Evolutionary conservation across 2,888 invertebrate species (phyloP).

Genomic region (Hyposoter didymator): DNA sequence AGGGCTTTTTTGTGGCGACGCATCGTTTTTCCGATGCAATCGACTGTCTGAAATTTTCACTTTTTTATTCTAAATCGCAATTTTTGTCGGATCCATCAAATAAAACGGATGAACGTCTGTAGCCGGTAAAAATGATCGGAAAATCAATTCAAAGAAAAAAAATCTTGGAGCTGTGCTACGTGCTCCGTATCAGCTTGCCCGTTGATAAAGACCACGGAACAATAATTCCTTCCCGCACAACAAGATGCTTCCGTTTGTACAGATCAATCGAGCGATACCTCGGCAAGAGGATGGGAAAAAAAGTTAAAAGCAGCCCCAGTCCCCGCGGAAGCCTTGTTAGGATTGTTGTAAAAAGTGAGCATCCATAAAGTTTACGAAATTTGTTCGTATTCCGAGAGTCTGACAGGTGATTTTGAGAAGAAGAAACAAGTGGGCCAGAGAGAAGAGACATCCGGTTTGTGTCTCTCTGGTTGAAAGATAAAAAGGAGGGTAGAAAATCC

Average conservation of each 20-base stretch:
- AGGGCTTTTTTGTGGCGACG: too few relatives aligned
- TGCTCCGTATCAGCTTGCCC: not conserved
- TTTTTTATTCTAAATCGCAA: too few relatives aligned
- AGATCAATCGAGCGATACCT: not conserved
- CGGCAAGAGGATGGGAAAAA: not conserved
- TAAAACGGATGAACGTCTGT: too few relatives aligned
- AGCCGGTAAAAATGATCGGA: too few relatives aligned
- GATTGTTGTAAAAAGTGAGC: not conserved
- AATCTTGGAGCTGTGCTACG: too few relatives aligned
- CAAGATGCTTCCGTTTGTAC: not conserved
- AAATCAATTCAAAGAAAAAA: too few relatives aligned
- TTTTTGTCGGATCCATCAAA: too few relatives aligned
- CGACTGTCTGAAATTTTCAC: too few relatives aligned
- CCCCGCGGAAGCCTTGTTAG: not conserved
- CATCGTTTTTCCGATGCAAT: too few relatives aligned
- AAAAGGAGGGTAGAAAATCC: slow-evolving; percentile 20
- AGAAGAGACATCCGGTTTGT: slow-evolving; percentile 57
- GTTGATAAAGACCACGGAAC: not conserved
- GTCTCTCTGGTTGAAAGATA: slow-evolving; percentile 20
- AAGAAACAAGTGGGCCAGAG: slow-evolving; percentile 36
- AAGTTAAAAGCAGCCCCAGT: not conserved
- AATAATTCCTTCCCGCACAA: not conserved
- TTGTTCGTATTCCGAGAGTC: slow-evolving; percentile 12
- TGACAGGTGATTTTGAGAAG: not conserved
- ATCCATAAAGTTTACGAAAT: not conserved